phyloP scores from a whole-genome alignment of 1,140 invertebrate species.

The Drosophila pseudoananassae region DNA sequence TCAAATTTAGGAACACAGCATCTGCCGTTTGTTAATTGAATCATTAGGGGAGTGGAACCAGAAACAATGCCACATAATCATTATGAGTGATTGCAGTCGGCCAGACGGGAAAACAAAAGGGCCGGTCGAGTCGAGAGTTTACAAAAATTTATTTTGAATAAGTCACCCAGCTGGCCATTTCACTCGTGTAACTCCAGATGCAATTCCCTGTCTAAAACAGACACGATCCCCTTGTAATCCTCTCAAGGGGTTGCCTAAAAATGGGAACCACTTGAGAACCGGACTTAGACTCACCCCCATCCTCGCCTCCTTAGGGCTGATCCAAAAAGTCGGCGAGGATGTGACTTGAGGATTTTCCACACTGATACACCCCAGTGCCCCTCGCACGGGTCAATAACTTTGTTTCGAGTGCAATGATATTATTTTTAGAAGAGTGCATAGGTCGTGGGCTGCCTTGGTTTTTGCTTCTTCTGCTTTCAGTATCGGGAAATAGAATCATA shows the following conservation, averaged over 20 bases:
- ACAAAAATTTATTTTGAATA: conserved; percentile 45
- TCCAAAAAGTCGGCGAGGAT: conserved; percentile 30
- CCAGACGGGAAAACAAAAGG: conserved; percentile 35
- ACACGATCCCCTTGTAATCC: conserved; percentile 52
- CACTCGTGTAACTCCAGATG: conserved; percentile 54
- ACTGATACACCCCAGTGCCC: conserved; percentile 52
- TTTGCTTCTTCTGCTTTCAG: too few species aligned
- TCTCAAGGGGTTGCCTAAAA: conserved; percentile 40
- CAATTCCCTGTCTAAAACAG: conserved; percentile 14
- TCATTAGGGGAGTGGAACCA: conserved; percentile 49
- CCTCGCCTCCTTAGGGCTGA: not conserved
- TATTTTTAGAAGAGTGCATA: conserved; percentile 38
- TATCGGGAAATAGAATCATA: too few species aligned
- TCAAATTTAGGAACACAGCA: conserved; percentile 2
- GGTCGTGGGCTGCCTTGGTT: conserved; percentile 32
- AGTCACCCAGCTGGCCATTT: conserved; percentile 58
- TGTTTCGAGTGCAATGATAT: conserved; percentile 30
- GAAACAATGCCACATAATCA: conserved; percentile 64
- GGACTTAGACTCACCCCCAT: conserved; percentile 1
- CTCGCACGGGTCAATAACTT: conserved; percentile 56
- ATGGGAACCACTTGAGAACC: conserved; percentile 44
- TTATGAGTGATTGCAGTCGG: conserved; percentile 59
- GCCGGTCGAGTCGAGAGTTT: not conserved
- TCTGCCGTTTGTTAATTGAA: conserved; percentile 58
- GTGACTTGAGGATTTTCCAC: conserved; percentile 55